These are phyloP conservation scores for Galendromus occidentalis DNA, from an alignment of 1,140 invertebrate genomes.

Conservation along the genomic window DNA sequence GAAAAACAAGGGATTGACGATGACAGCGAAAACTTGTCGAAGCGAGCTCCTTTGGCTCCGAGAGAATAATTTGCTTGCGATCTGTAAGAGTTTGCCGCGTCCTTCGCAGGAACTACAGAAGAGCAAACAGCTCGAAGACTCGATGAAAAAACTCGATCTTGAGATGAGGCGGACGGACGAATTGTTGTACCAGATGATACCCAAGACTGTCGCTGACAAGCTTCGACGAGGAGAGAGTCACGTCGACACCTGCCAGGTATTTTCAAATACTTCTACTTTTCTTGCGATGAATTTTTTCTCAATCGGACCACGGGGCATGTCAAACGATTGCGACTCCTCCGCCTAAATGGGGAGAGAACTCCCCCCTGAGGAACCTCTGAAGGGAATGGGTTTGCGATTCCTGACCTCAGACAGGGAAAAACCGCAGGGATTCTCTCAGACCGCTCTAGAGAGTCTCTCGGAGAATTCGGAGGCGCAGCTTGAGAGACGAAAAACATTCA, in stretches of 20 bases:
- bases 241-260: slow-evolving; percentile 82
- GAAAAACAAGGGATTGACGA: not conserved
- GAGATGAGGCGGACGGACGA: slow-evolving; percentile 91
- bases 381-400: no score
- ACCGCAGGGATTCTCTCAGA: no score
- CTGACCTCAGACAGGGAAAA: no score
- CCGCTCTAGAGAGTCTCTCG: no score
- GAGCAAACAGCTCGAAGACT: slow-evolving; percentile 84
- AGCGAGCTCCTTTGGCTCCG: not conserved
- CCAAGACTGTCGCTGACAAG: slow-evolving; percentile 81
- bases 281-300: no score
- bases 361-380: no score
- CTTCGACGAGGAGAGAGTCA: slow-evolving; percentile 74
- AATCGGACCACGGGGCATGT: no score
- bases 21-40: not conserved
- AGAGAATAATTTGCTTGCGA: not conserved
- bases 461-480: no score
- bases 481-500: no score
- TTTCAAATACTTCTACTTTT: slow-evolving; percentile 1
- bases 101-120: slow-evolving; percentile 59
- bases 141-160: slow-evolving; percentile 79
- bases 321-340: no score
- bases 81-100: not conserved
- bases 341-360: no score
- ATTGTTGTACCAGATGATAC: slow-evolving; percentile 93